A percentile compares a stretch with the other conserved stretches of the same genome.
These are phyloP conservation scores for Takifugu rubripes DNA, from an alignment of 2,797 vertebrate species.

Conservation along the genomic window DNA sequence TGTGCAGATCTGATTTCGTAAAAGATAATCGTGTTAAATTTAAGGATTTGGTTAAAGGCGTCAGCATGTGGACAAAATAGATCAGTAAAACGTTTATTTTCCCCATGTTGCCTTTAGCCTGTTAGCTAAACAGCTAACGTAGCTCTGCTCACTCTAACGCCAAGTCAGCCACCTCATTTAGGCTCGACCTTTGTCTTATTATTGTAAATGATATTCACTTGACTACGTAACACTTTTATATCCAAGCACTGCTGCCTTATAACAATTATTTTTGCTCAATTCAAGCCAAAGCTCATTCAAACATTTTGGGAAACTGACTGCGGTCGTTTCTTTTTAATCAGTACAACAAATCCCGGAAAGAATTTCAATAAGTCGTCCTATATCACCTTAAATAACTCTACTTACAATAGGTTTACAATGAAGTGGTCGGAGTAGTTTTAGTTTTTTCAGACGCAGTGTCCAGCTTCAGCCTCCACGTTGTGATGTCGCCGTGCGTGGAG, in stretches of 20 bases:
- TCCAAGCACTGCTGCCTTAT: too few species aligned
- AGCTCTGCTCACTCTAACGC: slow-evolving; percentile 17
- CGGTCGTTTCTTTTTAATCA: not conserved
- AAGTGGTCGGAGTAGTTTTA: not conserved
- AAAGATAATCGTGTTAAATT: too few species aligned
- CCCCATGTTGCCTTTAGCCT: slow-evolving; percentile 22
- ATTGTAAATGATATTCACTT: too few species aligned
- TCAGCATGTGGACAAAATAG: too few species aligned
- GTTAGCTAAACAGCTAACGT: slow-evolving; percentile 47
- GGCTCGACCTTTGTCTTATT: not conserved
- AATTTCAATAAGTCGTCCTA: accelerated
- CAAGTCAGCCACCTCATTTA: accelerated
- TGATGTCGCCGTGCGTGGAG: slow-evolving; percentile 37
- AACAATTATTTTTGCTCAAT: not conserved
- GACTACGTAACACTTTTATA: too few species aligned
- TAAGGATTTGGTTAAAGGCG: too few species aligned
- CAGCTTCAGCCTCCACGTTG: slow-evolving; percentile 47
- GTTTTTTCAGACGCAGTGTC: slow-evolving; percentile 2
- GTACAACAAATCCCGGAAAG: accelerated
- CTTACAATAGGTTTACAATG: slow-evolving; percentile 27
- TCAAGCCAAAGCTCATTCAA: slow-evolving; percentile 5
- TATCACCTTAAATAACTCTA: not conserved
- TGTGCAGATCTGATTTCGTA: too few species aligned
- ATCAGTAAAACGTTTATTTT: too few species aligned
- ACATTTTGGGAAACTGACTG: not conserved